Evolutionary conservation across 2,888 invertebrate genomes (phyloP).

Genomic region (Drosophila anomalata): DNA sequence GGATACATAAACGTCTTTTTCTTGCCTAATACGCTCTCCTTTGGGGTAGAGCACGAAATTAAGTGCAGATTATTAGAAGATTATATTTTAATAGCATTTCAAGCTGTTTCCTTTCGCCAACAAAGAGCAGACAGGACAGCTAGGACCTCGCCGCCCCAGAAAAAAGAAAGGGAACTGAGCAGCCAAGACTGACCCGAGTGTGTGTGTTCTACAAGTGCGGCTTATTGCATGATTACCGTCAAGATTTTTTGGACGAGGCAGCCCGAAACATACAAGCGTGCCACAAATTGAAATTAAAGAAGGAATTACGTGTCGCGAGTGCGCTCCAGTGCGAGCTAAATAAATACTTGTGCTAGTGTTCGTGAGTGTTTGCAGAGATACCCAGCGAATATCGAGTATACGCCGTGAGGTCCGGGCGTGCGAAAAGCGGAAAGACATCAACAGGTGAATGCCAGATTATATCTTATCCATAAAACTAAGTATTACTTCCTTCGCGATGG

Average conservation of each 20-base stretch:
- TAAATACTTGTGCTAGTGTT: constrained; percentile 21
- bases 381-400: constrained; percentile 11
- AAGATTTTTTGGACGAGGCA: constrained; percentile 44
- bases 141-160: constrained; percentile 13
- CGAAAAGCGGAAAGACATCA: constrained; percentile 14
- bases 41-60: constrained; percentile 71
- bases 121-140: constrained; percentile 33
- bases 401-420: constrained; percentile 10
- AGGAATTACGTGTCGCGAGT: constrained; percentile 58
- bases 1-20: constrained; percentile 40
- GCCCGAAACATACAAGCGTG: constrained; percentile 56
- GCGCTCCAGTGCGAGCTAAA: constrained; percentile 11
- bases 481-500: background rate
- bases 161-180: constrained; percentile 6
- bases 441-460: constrained; percentile 31
- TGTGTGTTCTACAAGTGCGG: constrained; percentile 54
- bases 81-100: constrained; percentile 81
- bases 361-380: constrained; percentile 28
- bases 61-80: constrained; percentile 79
- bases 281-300: constrained; percentile 67
- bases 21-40: constrained; percentile 18
- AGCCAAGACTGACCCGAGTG: constrained; percentile 29
- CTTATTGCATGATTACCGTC: constrained; percentile 64
- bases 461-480: constrained; percentile 1
- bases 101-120: constrained; percentile 75